Percentiles rank a stretch among this genome's conserved stretches.
phyloP scores from a whole-genome alignment of 2,888 invertebrate species.

The Linnaemya tessellans region DNA sequence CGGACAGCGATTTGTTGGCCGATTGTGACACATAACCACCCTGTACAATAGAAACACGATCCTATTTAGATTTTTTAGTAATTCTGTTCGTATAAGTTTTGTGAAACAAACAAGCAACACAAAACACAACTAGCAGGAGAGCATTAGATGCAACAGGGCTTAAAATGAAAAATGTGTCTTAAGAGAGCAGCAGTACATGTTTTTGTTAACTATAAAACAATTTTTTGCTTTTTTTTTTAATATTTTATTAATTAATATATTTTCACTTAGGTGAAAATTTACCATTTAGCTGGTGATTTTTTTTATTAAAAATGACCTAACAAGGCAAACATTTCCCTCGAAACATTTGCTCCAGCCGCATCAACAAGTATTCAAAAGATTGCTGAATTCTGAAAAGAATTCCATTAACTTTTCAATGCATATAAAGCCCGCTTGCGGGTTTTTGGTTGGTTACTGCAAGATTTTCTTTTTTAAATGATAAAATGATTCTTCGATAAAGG shows the following conservation, averaged over 20 bases:
- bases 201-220: no score
- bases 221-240: background rate
- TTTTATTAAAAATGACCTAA: background rate
- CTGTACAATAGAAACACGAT: conserved; percentile 88
- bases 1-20: conserved; percentile 86
- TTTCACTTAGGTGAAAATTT: background rate
- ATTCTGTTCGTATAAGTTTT: conserved; percentile 78
- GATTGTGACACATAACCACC: conserved; percentile 86
- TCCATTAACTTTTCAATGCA: background rate
- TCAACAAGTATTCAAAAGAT: background rate
- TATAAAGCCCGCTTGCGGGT: background rate
- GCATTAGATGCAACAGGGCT: conserved; percentile 38
- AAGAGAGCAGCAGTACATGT: background rate
- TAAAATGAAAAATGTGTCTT: conserved; percentile 1
- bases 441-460: background rate
- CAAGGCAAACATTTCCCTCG: background rate
- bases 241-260: background rate
- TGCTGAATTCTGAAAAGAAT: no score
- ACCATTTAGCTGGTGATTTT: background rate
- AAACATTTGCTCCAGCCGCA: background rate
- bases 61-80: conserved; percentile 84
- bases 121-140: conserved; percentile 75
- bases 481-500: conserved; percentile 23
- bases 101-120: conserved; percentile 72
- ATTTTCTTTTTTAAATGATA: conserved; percentile 18